Evolutionary conservation across 2,888 invertebrate species (phyloP).

Genomic region (Lingula anatina): DNA sequence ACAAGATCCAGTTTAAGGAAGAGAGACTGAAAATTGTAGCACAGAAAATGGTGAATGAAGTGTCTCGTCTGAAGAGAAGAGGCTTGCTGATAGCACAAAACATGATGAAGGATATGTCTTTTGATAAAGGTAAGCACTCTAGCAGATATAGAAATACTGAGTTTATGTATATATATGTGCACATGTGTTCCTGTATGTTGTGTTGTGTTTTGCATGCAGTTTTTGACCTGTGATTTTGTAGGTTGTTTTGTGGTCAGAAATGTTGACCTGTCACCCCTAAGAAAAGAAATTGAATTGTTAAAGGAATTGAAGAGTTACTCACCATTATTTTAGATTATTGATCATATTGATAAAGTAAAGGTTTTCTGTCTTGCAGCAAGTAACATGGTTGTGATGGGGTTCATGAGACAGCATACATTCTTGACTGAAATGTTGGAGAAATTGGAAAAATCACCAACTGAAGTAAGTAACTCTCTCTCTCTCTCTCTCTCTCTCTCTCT

Average conservation of each 20-base stretch:
- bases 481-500: too few species aligned
- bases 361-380: conserved; percentile 57
- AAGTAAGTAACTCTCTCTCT: too few species aligned
- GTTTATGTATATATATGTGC: too few species aligned
- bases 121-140: conserved; percentile 58
- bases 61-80: conserved; percentile 68
- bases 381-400: conserved; percentile 67
- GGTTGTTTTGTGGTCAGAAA: too few species aligned
- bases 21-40: conserved; percentile 74
- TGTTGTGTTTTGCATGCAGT: too few species aligned
- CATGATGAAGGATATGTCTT: conserved; percentile 61
- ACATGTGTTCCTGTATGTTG: too few species aligned
- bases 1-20: conserved; percentile 65
- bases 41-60: conserved; percentile 75
- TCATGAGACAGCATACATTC: conserved; percentile 73
- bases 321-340: too few species aligned
- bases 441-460: conserved; percentile 30
- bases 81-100: conserved; percentile 67
- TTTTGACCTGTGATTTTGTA: too few species aligned
- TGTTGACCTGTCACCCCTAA: too few species aligned
- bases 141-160: neutral
- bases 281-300: too few species aligned
- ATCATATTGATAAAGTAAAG: neutral
- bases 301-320: too few species aligned
- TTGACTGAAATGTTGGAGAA: conserved; percentile 63